Evolutionary conservation across 2,797 vertebrate species (phyloP), one percentile per base, ranked within the genome.

Genomic region (Oryzias dopingdopingensis): DNA sequence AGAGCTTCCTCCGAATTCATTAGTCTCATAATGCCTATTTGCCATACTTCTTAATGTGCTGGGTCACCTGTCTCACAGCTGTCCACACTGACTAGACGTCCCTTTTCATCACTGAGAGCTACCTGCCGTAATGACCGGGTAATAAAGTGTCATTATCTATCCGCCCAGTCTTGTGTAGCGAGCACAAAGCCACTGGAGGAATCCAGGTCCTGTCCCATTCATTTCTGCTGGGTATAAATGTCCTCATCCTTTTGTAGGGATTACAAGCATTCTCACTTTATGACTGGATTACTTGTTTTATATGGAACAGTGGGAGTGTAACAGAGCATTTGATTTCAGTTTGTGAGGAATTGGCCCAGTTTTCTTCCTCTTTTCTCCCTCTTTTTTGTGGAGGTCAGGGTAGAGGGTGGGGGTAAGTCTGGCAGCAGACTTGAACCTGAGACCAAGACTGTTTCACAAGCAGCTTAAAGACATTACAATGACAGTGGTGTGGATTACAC

Each of bases 241-340:
- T 92, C 92, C 91, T 81, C 56, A 51, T 88, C 64, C 89, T 86
- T 91, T 93, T 92, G 90, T 92, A 81, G 69, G 85, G 83, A 86
- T 91, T 87, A 81, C 79, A 89, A 86, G 80, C 87, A 87, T 90
- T 87, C 84, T 88, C 87, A 90, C 88, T 90, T 91, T 82, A 86
- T 67, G 76, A 76, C 84, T 42, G 59, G 74, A 72, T 81, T 78
- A 86, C 91, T 91, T 92, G 88, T 92, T 87, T 84, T 76, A 72
- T 80, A 80, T 76, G 83, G 83, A 88, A 85, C 57, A 74, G 74
- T 86, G 87, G 89, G 88, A 91, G 90, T 85, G 82, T 87, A 93
- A 90, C 80, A 70, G 79, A 89, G 90, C 89, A 6, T 92, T 91
- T 91, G 90, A 93, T 92, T 93, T 92, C 89, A 92, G 75, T 87